Evolutionary conservation across 2,797 vertebrate species (phyloP).

Genomic region (Periophthalmus magnuspinnatus): DNA sequence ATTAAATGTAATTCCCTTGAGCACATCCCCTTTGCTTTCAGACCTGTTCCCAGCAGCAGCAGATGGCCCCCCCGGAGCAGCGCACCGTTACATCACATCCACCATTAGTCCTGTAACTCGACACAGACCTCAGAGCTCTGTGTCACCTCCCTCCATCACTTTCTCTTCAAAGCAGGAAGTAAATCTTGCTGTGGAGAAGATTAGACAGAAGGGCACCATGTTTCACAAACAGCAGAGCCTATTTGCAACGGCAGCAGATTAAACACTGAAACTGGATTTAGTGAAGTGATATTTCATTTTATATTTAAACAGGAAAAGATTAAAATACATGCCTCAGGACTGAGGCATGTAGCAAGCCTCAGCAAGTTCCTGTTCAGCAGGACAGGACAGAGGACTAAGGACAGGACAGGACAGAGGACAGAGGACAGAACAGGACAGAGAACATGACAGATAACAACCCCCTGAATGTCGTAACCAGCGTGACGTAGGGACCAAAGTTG

Average conservation of each 20-base stretch:
- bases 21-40: not conserved
- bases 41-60: conserved; percentile 38
- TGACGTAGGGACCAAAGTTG: no score
- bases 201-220: conserved; percentile 69
- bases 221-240: conserved; percentile 57
- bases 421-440: no score
- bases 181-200: conserved; percentile 52
- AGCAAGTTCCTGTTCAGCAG: not conserved
- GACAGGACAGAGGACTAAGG: not conserved
- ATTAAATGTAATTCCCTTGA: no score
- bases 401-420: no score
- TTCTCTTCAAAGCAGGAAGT: conserved; percentile 59
- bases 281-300: conserved; percentile 3
- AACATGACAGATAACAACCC: no score
- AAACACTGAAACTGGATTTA: conserved; percentile 19
- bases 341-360: not conserved
- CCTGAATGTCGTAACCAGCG: no score
- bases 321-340: not conserved
- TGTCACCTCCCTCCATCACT: conserved; percentile 20
- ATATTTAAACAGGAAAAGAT: not conserved
- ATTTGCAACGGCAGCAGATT: conserved; percentile 4
- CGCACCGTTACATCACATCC: conserved; percentile 71
- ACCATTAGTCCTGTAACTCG: conserved; percentile 70
- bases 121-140: conserved; percentile 52
- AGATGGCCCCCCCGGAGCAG: conserved; percentile 69